Evolutionary conservation across 37 sponge, comb jelly and placozoan genomes (phyloP).

Genomic region (Eunapius fragilis): DNA sequence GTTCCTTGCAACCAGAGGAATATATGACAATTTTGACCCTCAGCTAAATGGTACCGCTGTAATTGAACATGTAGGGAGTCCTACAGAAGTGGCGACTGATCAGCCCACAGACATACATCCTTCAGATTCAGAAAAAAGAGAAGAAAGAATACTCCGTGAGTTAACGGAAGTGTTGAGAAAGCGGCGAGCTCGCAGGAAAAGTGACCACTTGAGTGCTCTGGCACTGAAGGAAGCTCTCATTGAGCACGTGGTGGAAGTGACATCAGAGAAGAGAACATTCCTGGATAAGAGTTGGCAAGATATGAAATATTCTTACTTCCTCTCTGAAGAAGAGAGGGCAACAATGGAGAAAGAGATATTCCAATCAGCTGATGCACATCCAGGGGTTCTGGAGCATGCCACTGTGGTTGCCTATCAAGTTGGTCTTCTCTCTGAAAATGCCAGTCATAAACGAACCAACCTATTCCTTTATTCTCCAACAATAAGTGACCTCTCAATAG

Average conservation of each 20-base stretch:
- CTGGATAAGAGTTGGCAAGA: slow-evolving; percentile 52
- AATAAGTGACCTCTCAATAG: too few relatives aligned
- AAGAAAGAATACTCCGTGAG: too few relatives aligned
- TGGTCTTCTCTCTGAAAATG: background rate
- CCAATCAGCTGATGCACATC: slow-evolving; percentile 17
- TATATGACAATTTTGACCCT: slow-evolving; percentile 85
- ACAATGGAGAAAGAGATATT: slow-evolving; percentile 39
- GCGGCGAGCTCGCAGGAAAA: background rate
- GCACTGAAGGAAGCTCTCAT: slow-evolving; percentile 51
- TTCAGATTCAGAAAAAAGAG: too few relatives aligned
- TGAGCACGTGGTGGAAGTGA: slow-evolving; percentile 32
- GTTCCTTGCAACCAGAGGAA: slow-evolving; percentile 73
- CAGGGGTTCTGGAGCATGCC: slow-evolving; percentile 85
- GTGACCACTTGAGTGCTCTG: background rate
- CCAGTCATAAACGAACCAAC: too few relatives aligned
- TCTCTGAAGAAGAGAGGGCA: slow-evolving; percentile 43
- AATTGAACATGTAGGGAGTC: background rate
- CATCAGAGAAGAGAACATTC: slow-evolving; percentile 59
- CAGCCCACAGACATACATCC: background rate
- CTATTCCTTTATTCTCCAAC: too few relatives aligned
- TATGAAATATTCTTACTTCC: background rate
- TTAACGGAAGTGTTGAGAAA: slow-evolving; percentile 30
- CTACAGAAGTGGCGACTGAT: too few relatives aligned
- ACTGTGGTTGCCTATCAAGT: slow-evolving; percentile 65
- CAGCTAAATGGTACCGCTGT: too few relatives aligned